Evolutionary conservation across 1,140 invertebrate genomes (phyloP).

Genomic region (Calliopsis andreniformis): DNA sequence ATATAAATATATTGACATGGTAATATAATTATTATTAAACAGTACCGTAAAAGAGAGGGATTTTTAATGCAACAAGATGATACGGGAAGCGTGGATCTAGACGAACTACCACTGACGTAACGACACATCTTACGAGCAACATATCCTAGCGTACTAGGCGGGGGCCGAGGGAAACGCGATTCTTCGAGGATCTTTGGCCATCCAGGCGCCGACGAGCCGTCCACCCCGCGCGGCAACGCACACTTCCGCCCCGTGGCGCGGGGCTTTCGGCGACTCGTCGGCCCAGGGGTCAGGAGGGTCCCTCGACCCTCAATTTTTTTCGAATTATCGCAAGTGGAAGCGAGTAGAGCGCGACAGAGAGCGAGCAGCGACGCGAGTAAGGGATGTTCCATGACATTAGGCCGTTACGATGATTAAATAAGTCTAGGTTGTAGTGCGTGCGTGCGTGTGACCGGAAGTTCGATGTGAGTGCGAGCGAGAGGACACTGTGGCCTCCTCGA

Average conservation of each 20-base stretch:
- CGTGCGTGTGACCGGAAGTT: slow-evolving; percentile 52
- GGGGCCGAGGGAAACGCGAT: slow-evolving; percentile 53
- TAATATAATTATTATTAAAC: slow-evolving; percentile 59
- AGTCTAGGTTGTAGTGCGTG: slow-evolving; percentile 58
- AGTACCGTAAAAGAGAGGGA: slow-evolving; percentile 65
- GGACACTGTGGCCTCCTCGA: not conserved
- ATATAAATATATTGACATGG: slow-evolving; percentile 56
- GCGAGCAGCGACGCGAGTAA: slow-evolving; percentile 49
- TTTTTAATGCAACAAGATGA: slow-evolving; percentile 64
- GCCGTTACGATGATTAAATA: slow-evolving; percentile 60
- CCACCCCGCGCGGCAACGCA: slow-evolving; percentile 6
- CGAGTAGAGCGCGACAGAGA: not conserved
- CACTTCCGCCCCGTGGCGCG: not conserved
- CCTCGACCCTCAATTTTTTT: slow-evolving; percentile 2
- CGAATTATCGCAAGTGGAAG: slow-evolving; percentile 10
- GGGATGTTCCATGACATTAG: slow-evolving; percentile 77
- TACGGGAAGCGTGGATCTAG: slow-evolving; percentile 60
- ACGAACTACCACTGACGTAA: slow-evolving; percentile 72
- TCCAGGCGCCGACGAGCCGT: slow-evolving; percentile 12
- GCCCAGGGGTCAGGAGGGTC: not conserved
- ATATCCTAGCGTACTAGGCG: slow-evolving; percentile 79
- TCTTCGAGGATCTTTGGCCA: not conserved
- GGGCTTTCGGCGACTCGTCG: no score
- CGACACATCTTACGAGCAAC: slow-evolving; percentile 78
- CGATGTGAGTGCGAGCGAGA: not conserved